phyloP scores from a whole-genome alignment of 2,113 vertebrate species.

The Casuarius casuarius region DNA sequence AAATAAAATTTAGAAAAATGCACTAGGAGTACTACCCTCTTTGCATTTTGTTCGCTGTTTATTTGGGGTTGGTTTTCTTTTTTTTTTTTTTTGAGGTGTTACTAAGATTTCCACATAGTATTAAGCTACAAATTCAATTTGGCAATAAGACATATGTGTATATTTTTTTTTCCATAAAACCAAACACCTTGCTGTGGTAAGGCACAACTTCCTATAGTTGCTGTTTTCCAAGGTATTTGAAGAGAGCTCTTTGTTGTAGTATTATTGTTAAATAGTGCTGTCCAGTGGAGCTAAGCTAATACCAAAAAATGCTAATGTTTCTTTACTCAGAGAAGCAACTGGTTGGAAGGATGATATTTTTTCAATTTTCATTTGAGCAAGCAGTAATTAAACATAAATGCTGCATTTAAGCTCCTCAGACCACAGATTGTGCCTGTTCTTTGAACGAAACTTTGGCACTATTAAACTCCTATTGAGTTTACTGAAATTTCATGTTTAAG shows the following conservation, averaged over 20 bases:
- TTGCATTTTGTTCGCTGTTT: not conserved
- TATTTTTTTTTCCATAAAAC: not conserved
- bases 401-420: not conserved
- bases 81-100: not conserved
- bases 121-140: not conserved
- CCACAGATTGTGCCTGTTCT: fast-evolving
- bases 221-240: not conserved
- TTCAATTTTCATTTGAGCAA: not conserved
- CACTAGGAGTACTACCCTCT: not conserved
- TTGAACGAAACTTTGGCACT: not conserved
- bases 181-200: not conserved
- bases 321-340: not conserved
- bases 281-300: not conserved
- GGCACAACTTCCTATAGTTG: not conserved
- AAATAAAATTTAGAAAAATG: not conserved
- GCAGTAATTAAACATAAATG: not conserved
- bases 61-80: not conserved
- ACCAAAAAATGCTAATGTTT: not conserved
- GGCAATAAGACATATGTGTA: not conserved
- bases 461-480: not conserved
- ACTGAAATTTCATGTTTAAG: not conserved
- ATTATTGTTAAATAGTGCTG: not conserved
- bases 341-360: not conserved
- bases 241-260: not conserved
- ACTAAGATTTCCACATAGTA: not conserved